phyloP scores from a whole-genome alignment of 2,888 invertebrate species.

The Podabrus alpinus region DNA sequence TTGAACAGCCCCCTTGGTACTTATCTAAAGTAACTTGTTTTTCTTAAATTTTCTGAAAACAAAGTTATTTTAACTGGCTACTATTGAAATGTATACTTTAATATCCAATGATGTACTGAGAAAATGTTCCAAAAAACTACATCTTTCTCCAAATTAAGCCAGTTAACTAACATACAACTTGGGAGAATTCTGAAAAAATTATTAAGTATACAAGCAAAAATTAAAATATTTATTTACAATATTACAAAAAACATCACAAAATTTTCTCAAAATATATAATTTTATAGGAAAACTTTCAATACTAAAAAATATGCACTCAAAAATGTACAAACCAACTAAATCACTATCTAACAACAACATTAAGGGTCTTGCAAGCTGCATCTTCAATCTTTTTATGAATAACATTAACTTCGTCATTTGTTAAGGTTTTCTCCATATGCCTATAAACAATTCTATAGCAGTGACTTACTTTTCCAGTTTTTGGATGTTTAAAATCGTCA shows the following conservation, averaged over 20 bases:
- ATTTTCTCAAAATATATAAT: neutral
- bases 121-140: too few relatives aligned
- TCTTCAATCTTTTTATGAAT: conserved; percentile 79
- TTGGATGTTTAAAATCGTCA: conserved; percentile 87
- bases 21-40: too few relatives aligned
- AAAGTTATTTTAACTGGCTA: too few relatives aligned
- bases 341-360: conserved; percentile 56
- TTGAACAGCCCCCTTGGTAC: too few relatives aligned
- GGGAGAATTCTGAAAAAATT: too few relatives aligned
- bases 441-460: conserved; percentile 93
- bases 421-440: conserved; percentile 87
- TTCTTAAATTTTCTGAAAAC: too few relatives aligned
- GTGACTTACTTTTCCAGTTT: conserved; percentile 79
- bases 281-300: neutral
- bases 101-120: too few relatives aligned
- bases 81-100: too few relatives aligned
- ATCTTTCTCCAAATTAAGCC: too few relatives aligned
- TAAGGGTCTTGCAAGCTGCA: conserved; percentile 57
- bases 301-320: neutral
- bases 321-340: neutral
- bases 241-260: neutral
- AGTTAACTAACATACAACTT: too few relatives aligned
- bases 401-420: conserved; percentile 82
- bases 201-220: neutral
- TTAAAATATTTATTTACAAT: neutral